A percentile compares a stretch with the other conserved stretches of the same genome.
These are phyloP conservation scores for Aptenodytes forsteri DNA, from an alignment of 2,113 vertebrate genomes.

Conservation along the genomic window DNA sequence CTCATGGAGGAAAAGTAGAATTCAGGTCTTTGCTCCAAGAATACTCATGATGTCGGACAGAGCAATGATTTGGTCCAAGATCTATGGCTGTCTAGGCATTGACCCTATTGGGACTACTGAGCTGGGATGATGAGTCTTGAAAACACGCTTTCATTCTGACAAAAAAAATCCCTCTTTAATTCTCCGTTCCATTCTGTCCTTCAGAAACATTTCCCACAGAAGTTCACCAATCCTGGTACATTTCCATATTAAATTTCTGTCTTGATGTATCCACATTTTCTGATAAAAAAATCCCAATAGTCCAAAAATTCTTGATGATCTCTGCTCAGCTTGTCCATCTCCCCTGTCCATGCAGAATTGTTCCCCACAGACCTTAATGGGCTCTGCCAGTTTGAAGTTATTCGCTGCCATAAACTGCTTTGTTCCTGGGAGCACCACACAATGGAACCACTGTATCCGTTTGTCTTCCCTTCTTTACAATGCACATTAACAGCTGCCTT, in stretches of 20 bases:
- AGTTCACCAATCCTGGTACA: background rate
- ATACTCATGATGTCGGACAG: background rate
- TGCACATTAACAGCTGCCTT: background rate
- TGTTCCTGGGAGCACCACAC: background rate
- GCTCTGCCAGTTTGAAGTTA: background rate
- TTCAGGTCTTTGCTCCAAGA: background rate
- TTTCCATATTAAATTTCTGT: background rate
- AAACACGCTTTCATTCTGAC: background rate
- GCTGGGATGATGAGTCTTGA: background rate
- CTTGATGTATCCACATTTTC: background rate
- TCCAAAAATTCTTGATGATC: background rate
- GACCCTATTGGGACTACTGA: background rate
- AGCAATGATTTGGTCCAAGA: background rate
- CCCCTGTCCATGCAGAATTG: background rate
- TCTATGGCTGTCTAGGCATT: background rate
- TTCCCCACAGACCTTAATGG: background rate
- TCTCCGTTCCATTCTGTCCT: background rate
- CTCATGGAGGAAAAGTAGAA: background rate
- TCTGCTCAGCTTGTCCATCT: background rate
- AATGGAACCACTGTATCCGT: background rate
- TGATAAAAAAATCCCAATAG: background rate
- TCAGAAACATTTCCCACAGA: background rate
- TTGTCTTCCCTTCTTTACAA: background rate
- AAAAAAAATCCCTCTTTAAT: background rate
- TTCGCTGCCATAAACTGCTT: background rate